phyloP scores from a whole-genome alignment of 2,888 invertebrate species.

The Dermolepida albohirtum region DNA sequence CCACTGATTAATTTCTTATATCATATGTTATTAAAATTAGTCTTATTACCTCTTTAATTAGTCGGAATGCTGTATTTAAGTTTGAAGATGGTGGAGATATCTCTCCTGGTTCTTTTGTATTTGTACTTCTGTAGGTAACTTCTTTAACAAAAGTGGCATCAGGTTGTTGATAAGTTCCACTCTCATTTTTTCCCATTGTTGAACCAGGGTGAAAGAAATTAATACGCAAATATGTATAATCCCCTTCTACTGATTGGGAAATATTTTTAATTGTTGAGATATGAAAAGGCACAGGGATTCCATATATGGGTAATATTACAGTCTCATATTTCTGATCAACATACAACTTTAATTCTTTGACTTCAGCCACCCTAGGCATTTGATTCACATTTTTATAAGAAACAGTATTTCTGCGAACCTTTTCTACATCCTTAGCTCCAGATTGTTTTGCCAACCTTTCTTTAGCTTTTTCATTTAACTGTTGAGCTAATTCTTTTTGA shows the following conservation, averaged over 20 bases:
- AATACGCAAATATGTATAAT: conserved; percentile 97
- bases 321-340: conserved; percentile 98
- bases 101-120: conserved; percentile 97
- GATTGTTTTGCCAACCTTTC: conserved; percentile 91
- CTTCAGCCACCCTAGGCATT: conserved; percentile 94
- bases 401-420: conserved; percentile 92
- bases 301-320: conserved; percentile 97
- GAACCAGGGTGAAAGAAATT: conserved; percentile 99
- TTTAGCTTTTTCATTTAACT: conserved; percentile 92
- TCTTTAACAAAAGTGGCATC: conserved; percentile 98
- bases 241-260: conserved; percentile 98
- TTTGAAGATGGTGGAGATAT: conserved; percentile 94
- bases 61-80: conserved; percentile 94
- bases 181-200: conserved; percentile 94
- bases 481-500: conserved; percentile 92
- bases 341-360: conserved; percentile 92
- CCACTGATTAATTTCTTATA: too few species aligned
- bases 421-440: conserved; percentile 86
- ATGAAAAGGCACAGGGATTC: conserved; percentile 96
- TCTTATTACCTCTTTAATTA: conserved; percentile 88
- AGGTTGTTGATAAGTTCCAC: conserved; percentile 90
- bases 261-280: conserved; percentile 99
- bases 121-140: conserved; percentile 98
- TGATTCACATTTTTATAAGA: conserved; percentile 94
- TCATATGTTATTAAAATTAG: too few species aligned